A percentile compares a stretch with the other conserved stretches of the same genome.
Evolutionary conservation across 30 jellyfish, hydroid and myxozoan species (phyloP).

Genomic region (Aurelia coerulea): DNA sequence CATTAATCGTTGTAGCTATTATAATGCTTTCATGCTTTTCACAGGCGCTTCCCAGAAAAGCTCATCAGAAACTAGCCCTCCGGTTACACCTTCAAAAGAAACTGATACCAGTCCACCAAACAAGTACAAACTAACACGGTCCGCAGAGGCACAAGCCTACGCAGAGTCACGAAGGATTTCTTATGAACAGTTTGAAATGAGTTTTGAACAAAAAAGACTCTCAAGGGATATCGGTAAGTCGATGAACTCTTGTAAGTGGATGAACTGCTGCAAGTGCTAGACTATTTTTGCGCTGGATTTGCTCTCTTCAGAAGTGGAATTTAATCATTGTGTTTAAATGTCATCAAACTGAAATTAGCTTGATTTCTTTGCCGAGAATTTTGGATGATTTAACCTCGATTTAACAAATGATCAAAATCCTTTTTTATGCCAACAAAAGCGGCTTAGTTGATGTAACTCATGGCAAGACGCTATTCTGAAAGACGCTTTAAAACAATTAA

Average conservation of each 20-base stretch:
- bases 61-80: slow-evolving; percentile 51
- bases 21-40: neutral
- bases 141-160: slow-evolving; percentile 90
- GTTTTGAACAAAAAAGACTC: slow-evolving; percentile 63
- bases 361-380: no score
- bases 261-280: no score
- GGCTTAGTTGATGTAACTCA: no score
- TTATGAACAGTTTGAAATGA: slow-evolving; percentile 80
- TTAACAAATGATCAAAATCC: no score
- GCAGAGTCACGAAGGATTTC: slow-evolving; percentile 94
- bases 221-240: slow-evolving; percentile 89
- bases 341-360: no score
- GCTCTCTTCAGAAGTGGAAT: no score
- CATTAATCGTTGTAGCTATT: neutral
- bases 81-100: slow-evolving; percentile 29
- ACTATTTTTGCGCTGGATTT: no score
- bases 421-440: no score
- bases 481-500: no score
- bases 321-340: no score
- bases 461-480: no score
- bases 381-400: no score
- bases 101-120: slow-evolving; percentile 34
- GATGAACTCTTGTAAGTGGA: slow-evolving; percentile 32
- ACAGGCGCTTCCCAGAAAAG: slow-evolving; percentile 18
- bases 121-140: slow-evolving; percentile 52